Base-by-base conservation (phyloP, 2,797 vertebrate genomes). In the Etheostoma perlongum region DNA sequence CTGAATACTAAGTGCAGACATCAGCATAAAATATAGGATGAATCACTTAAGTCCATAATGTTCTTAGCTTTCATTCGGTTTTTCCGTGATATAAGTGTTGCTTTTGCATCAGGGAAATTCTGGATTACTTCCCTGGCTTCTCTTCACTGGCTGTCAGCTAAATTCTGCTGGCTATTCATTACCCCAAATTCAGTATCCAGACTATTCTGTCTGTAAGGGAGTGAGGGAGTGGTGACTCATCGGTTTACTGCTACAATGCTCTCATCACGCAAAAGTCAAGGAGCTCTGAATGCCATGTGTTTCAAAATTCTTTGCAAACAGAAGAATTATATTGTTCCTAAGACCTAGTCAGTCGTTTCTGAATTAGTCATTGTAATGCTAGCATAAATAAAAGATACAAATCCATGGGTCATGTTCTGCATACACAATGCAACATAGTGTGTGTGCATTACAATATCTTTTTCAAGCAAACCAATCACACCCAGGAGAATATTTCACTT, bases 21-120 rank as follows among this genome's bases (percentile, higher is more conserved):
- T 48, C 40, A 49, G 64, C 42, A 21, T 33, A 4, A 81, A 84
- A 73, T 33, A 58, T 4, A 0, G 18, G 25, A 69, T 70, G 61
- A 81, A 46, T 79, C 58, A 68, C 58, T 49, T 49, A 42, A 51
- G 57, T 30, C 53, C 33, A 46, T 67, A 27, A 72, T 81, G 71
- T 33, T 67, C 46, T 79, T 69, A 75, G 64, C 72, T 74, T 64
- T 74, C 51, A 74, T 44, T 33, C 74, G 65, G 27, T 53, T 25
- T 77, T 79, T 71, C 27, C 9, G 40, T 57, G 18, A 70, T 40
- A 72, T 59, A 25, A 3, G 13, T 54, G 47, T 68, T 76, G 60
- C 63, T 63, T 40, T 72, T 67, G 54, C 55, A 55, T 65, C 61
- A 27, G 16, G 58, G 49, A 40, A 76, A 67, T 73, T 48, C 55